Evolutionary conservation across 1,140 invertebrate genomes (phyloP), one percentile per base, ranked within the genome.

Genomic region (Zaprionus tsacasi): DNA sequence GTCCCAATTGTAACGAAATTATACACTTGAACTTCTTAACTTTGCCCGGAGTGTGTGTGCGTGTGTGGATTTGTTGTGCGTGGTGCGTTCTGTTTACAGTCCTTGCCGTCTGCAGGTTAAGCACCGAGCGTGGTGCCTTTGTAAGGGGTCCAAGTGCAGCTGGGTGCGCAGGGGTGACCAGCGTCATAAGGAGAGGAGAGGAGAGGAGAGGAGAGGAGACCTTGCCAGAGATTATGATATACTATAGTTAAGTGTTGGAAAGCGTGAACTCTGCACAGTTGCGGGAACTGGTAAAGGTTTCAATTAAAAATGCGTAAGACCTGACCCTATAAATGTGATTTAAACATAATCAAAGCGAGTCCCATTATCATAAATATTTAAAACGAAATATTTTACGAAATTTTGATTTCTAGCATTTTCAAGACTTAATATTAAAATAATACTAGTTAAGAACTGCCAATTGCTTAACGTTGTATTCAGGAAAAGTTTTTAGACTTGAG

Each of bases 21-120:
- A 82, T 87, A 85, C 85, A 89, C 85, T 87, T 87, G 83, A 88
- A 88, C 83, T 88, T 83, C 67, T 81, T 73, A 86, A 86, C 82
- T 81, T 80, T 25, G 43, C 63, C 57, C 45, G 64, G 60, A 59
- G 33, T 71, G 45, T 21, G 35, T 55, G 17, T 10, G 35, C 11
- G 27, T 13, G 36, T 43, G 40, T 43, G 38, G 13, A 13, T 13
- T 27, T 56, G 64, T 17, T 48, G 35, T 36, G 38, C 10, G 12
- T 67, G 52, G 58, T 70, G 52, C 17, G 43, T 43, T 40, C 50
- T 63, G 59, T 65, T 56, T 67, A 27, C 11, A 17, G 33, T 67
- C 35, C 40, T 48, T 64, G 6, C 30, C 38, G 15, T 7, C 21
- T 36, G 35, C 56, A 61, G 54, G 38, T 65, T 65, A 55, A 65